phyloP scores from a whole-genome alignment of 2,797 vertebrate species.

The Mormyrus proboscirostris region DNA sequence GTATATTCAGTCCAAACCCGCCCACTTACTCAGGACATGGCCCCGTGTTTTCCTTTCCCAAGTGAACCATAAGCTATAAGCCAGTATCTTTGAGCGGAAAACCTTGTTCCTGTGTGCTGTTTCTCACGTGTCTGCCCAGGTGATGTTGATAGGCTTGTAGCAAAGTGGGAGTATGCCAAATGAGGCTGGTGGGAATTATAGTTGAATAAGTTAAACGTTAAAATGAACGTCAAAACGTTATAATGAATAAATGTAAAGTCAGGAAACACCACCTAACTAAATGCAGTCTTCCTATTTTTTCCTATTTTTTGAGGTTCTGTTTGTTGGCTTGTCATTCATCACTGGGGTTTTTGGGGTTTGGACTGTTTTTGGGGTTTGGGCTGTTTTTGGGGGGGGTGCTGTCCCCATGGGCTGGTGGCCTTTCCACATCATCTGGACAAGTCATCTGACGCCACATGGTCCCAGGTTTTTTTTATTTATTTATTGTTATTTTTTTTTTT shows the following conservation, averaged over 20 bases:
- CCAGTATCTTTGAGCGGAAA: not conserved
- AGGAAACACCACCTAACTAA: not conserved
- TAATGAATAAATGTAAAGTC: not conserved
- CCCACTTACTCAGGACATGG: not conserved
- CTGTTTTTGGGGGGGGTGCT: not conserved
- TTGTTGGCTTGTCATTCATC: constrained; percentile 1
- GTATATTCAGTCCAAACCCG: not conserved
- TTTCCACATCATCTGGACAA: constrained; percentile 34
- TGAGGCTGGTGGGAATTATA: not conserved
- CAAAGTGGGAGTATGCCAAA: not conserved
- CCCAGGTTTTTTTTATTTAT: not conserved
- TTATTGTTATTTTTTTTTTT: constrained; percentile 9
- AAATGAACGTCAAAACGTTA: not conserved
- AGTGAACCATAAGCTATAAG: not conserved
- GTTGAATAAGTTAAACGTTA: not conserved
- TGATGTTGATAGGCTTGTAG: not conserved
- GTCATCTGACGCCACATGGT: constrained; percentile 26
- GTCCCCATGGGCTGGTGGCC: constrained; percentile 3
- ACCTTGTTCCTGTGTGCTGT: not conserved
- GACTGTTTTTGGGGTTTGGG: not conserved
- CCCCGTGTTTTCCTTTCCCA: not conserved
- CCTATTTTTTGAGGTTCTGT: not conserved
- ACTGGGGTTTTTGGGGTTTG: not conserved
- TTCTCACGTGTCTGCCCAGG: not conserved
- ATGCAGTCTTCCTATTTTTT: not conserved